Evolutionary conservation across 2,797 vertebrate genomes (phyloP), one percentile per base, ranked within the genome.

Genomic region (Gambusia yucatana): DNA sequence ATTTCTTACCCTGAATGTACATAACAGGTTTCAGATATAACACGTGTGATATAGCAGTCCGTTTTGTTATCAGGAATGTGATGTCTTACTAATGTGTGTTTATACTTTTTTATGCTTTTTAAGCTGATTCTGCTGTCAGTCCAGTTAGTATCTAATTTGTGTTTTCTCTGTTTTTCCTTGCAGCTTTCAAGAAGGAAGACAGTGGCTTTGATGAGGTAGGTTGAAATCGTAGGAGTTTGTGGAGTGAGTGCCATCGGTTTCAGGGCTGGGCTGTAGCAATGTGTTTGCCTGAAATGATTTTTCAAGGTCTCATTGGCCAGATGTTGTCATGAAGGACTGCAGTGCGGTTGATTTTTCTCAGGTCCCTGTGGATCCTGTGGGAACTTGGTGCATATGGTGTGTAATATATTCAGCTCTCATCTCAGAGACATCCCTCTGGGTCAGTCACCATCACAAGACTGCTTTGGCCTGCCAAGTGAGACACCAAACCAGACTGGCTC

Each of bases 161-260:
- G 69, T 81, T 77, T 84, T 46, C 41, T 59, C 86, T 84, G 33
- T 89, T 87, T 88, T 70, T 85, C 33, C 82, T 82, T 95, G 73
- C 93, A 98, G 97, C 97, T 82, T 96, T 98, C 96, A 98, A 97
- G 96, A 98, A 98, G 94, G 98, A 98, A 44, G 98, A 98, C 90
- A 97, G 93, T 82, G 86, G 94, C 93, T 97, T 98, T 93, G 97
- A 98, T 89, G 97, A 98, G 97, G 97, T 98, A 96, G 88, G 95
- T 87, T 74, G 44, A 86, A 88, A 82, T 85, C 72, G 52, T 44
- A 44, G 17, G 17, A 41, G 84, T 81, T 87, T 57, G 4, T 39
- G 69, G 72, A 74, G 70, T 77, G 57, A 22, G 69, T 84, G 82
- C 82, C 81, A 76, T 84, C 82, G 78, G 46, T 86, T 88, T 85